Conservation (phyloP, 2,113 vertebrate species). For the Takifugu flavidus region DNA sequence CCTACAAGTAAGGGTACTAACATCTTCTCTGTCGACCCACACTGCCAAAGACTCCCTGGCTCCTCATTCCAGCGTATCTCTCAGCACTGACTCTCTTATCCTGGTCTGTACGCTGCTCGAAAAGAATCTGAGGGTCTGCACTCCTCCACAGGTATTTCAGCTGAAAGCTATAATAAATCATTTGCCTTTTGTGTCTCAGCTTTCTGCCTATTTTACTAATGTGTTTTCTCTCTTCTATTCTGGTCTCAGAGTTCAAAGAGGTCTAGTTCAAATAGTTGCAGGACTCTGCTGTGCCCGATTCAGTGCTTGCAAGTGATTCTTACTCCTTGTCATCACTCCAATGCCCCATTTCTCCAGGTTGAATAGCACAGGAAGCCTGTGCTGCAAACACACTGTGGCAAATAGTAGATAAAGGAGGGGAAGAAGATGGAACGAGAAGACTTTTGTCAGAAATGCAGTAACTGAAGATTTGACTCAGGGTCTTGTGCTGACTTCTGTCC, state of each 20-base stretch:
- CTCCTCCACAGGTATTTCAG: slow-evolving; percentile 63
- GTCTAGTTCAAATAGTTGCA: slow-evolving; percentile 42
- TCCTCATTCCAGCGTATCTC: slow-evolving; percentile 64
- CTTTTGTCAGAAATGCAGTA: slow-evolving; percentile 20
- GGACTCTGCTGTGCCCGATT: slow-evolving; percentile 40
- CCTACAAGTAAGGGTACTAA: slow-evolving; percentile 27
- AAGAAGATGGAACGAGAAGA: slow-evolving; percentile 12
- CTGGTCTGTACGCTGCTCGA: slow-evolving; percentile 43
- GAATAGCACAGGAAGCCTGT: slow-evolving; percentile 50
- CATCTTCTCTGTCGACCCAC: slow-evolving; percentile 24
- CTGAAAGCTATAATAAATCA: slow-evolving; percentile 75
- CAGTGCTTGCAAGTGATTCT: slow-evolving; percentile 41
- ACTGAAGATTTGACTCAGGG: slow-evolving; percentile 31
- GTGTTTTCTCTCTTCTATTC: slow-evolving; percentile 57
- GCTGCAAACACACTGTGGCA: slow-evolving; percentile 28
- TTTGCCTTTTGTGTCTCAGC: slow-evolving; percentile 64
- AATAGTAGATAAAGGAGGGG: slow-evolving; percentile 37
- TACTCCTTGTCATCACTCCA: slow-evolving; percentile 63
- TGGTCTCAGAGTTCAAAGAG: slow-evolving; percentile 55
- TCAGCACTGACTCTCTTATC: slow-evolving; percentile 60
- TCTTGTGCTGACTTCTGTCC: slow-evolving; percentile 32
- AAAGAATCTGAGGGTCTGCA: slow-evolving; percentile 59
- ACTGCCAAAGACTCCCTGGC: slow-evolving; percentile 32
- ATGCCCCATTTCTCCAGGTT: slow-evolving; percentile 62
- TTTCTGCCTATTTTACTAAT: slow-evolving; percentile 60